Conservation (phyloP, 2,797 vertebrate species). For the Cossypha dichroa region DNA sequence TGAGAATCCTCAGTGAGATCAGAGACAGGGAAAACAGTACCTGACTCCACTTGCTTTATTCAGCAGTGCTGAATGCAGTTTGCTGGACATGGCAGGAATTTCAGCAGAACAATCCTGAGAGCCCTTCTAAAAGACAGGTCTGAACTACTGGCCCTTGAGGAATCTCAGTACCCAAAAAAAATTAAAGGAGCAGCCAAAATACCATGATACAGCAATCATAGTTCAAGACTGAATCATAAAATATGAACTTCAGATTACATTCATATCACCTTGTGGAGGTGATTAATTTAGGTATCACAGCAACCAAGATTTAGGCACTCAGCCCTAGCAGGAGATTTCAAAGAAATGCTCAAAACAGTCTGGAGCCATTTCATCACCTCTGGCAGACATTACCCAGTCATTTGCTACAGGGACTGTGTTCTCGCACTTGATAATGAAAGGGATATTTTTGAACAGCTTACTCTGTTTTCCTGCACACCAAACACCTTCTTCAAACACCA, state of each 20-base stretch:
- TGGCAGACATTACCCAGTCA: neutral
- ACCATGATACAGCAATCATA: neutral
- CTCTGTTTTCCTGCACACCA: neutral
- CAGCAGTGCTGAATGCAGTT: neutral
- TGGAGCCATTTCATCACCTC: neutral
- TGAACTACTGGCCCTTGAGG: neutral
- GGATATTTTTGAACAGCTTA: neutral
- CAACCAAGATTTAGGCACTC: neutral
- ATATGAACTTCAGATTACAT: neutral
- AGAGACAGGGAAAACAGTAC: neutral
- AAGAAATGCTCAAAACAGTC: neutral
- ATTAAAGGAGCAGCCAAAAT: neutral
- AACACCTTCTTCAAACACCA: neutral
- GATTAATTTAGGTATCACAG: neutral
- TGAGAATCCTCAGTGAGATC: neutral
- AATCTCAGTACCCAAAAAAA: neutral
- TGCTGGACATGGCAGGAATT: neutral
- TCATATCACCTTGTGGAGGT: neutral
- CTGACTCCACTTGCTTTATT: neutral
- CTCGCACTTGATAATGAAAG: rapidly evolving
- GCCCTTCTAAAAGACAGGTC: neutral
- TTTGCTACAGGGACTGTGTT: neutral
- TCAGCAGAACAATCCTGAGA: neutral
- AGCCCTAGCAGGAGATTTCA: neutral
- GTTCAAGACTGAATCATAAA: neutral